A percentile compares a stretch with the other conserved stretches of the same genome.
phyloP scores from a whole-genome alignment of 2,113 vertebrate species.

The Euleptes europaea region DNA sequence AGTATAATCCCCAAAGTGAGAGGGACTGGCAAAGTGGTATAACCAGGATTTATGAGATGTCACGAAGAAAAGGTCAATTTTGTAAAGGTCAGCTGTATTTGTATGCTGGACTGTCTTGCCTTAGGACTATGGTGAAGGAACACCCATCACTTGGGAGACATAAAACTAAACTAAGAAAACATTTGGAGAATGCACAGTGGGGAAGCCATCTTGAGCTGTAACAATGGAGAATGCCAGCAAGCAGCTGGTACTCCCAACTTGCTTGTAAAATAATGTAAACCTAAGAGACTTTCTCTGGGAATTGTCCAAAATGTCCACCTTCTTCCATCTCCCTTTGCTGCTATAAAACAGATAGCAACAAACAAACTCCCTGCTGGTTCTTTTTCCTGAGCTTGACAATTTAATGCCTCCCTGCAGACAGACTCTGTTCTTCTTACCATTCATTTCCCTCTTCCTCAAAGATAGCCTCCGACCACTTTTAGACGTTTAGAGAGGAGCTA shows the following conservation, averaged over 20 bases:
- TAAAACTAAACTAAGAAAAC: conserved; percentile 10
- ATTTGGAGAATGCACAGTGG: conserved; percentile 13
- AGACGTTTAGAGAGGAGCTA: conserved; percentile 57
- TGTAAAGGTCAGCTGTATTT: conserved; percentile 1
- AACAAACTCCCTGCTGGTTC: neutral
- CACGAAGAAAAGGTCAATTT: conserved; percentile 37
- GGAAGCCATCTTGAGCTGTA: neutral
- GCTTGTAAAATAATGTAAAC: conserved; percentile 3
- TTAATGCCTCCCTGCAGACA: neutral
- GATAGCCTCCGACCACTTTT: conserved; percentile 3
- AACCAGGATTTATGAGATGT: conserved; percentile 47
- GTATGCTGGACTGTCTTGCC: neutral
- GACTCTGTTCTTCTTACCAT: neutral
- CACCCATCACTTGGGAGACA: neutral
- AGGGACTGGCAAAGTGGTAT: conserved; percentile 23
- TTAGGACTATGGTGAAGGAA: conserved; percentile 18
- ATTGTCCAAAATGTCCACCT: conserved; percentile 2
- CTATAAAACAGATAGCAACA: neutral
- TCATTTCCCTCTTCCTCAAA: conserved; percentile 1
- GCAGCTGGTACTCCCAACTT: conserved; percentile 3
- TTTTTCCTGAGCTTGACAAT: neutral
- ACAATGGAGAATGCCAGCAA: conserved; percentile 20
- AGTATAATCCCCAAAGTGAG: conserved; percentile 25
- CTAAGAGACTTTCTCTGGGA: neutral
- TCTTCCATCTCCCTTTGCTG: neutral